phyloP scores from a whole-genome alignment of 92 coral and sea anemone species.

The Montipora capitata region DNA sequence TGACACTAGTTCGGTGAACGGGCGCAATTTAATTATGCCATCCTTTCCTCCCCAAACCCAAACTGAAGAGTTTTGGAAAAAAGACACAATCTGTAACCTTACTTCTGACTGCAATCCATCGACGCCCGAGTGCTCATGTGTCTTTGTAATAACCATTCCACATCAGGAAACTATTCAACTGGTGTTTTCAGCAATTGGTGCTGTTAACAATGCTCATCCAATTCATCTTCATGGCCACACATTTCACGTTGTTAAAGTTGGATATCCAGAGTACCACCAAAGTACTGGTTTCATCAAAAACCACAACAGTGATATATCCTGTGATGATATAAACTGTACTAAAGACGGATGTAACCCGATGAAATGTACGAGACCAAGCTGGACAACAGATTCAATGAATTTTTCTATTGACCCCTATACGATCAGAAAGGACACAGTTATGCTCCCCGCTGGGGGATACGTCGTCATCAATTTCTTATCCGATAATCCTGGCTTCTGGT shows the following conservation, averaged over 20 bases:
- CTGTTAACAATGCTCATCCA: constrained; percentile 49
- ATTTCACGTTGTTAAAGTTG: constrained; percentile 78
- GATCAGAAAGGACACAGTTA: constrained; percentile 80
- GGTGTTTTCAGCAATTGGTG: constrained; percentile 59
- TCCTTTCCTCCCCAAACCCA: constrained; percentile 70
- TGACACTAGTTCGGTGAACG: constrained; percentile 64
- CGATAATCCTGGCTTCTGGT: constrained; percentile 88
- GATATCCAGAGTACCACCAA: constrained; percentile 66
- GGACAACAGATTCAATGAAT: constrained; percentile 50
- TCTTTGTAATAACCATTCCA: constrained; percentile 73
- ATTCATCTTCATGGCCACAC: constrained; percentile 84
- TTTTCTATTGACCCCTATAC: constrained; percentile 63
- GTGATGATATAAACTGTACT: constrained; percentile 64
- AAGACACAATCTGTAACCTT: constrained; percentile 17
- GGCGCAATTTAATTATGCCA: constrained; percentile 63
- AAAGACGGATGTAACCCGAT: neutral
- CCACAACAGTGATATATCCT: constrained; percentile 64
- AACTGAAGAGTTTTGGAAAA: neutral
- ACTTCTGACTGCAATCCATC: constrained; percentile 41
- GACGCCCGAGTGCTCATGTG: constrained; percentile 68
- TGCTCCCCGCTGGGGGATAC: constrained; percentile 82
- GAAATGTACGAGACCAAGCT: constrained; percentile 43
- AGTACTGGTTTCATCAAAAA: constrained; percentile 52
- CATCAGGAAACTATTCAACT: constrained; percentile 67
- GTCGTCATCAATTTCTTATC: constrained; percentile 78